phyloP scores from a whole-genome alignment of 1,140 invertebrate species.

The Apis laboriosa region DNA sequence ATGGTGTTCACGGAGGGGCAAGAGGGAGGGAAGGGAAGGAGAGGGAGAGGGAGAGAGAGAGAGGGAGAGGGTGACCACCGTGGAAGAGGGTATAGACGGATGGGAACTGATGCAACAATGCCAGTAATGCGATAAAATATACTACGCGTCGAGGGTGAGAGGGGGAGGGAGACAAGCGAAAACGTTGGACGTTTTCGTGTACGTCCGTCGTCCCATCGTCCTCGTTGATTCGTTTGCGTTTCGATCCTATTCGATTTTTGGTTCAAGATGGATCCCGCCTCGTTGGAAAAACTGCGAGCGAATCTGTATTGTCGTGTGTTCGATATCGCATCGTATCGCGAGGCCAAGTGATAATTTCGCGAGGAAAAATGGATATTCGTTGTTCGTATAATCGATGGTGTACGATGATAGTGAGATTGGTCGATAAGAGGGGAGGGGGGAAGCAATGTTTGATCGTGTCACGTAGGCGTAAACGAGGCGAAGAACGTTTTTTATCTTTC shows the following conservation, averaged over 20 bases:
- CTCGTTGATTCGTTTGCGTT: conserved; percentile 32
- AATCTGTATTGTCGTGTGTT: too few species aligned
- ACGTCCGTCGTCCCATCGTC: conserved; percentile 49
- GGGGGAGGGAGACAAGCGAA: conserved; percentile 44
- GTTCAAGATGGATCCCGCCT: conserved; percentile 44
- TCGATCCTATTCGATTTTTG: conserved; percentile 25
- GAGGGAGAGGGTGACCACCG: conserved; percentile 52
- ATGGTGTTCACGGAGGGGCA: conserved; percentile 70
- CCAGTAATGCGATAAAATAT: conserved; percentile 77
- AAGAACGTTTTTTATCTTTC: neutral
- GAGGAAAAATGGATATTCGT: too few species aligned
- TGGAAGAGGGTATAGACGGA: conserved; percentile 42
- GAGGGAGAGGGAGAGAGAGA: neutral
- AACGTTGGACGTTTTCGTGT: conserved; percentile 63
- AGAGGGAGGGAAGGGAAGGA: neutral
- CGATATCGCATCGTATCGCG: too few species aligned
- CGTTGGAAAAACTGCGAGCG: conserved; percentile 26
- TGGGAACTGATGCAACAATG: conserved; percentile 73
- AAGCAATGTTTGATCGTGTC: too few species aligned
- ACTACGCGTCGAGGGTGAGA: conserved; percentile 63
- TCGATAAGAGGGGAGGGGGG: too few species aligned
- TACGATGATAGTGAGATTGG: neutral
- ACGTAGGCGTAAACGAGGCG: neutral
- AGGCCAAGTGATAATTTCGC: too few species aligned
- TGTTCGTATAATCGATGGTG: too few species aligned